Evolutionary conservation across 64 coral and sea anemone species (phyloP).

Genomic region (Montipora cactus): DNA sequence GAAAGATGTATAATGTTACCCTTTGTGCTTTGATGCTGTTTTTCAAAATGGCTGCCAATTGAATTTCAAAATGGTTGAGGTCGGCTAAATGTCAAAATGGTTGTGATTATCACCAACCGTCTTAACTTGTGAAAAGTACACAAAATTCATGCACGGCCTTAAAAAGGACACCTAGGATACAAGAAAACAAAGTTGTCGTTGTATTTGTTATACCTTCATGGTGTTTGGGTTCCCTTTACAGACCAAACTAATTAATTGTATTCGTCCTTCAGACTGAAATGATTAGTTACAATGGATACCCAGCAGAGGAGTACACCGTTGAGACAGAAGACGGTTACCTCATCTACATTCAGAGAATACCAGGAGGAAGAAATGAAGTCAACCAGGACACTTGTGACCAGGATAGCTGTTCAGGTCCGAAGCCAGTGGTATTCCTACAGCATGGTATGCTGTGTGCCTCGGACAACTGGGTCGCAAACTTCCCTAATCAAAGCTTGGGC

Average conservation of each 20-base stretch:
- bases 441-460: conserved; percentile 71
- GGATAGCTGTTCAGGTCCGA: neutral
- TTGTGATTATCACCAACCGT: no score
- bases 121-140: no score
- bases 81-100: no score
- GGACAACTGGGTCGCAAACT: conserved; percentile 82
- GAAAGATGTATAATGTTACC: no score
- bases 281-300: conserved; percentile 90
- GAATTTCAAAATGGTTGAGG: no score
- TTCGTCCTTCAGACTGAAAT: conserved; percentile 77
- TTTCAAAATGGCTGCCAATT: no score
- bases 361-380: conserved; percentile 44
- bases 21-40: no score
- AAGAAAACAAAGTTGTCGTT: no score
- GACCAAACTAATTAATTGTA: neutral
- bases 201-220: no score
- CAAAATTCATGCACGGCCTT: no score
- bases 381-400: neutral
- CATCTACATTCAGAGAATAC: conserved; percentile 84
- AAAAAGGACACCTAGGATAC: no score
- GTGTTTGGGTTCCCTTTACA: no score
- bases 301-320: conserved; percentile 81
- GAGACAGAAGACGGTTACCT: conserved; percentile 88
- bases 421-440: conserved; percentile 65
- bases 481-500: conserved; percentile 75